A percentile compares a stretch with the other conserved stretches of the same genome.
Evolutionary conservation across 2,888 invertebrate species (phyloP).

Genomic region (Drosophila emarginata): DNA sequence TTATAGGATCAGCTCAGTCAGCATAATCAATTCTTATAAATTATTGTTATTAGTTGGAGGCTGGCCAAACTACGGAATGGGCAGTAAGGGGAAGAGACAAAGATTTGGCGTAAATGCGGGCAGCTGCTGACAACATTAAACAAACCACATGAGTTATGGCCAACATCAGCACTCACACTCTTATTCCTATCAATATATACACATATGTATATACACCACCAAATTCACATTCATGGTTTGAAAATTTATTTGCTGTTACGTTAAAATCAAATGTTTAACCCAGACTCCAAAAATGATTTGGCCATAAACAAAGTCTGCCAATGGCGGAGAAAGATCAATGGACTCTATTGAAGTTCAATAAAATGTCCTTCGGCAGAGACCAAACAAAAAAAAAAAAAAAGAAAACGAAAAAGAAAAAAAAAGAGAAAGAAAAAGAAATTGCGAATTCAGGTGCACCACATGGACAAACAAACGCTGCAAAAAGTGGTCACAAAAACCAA

Average conservation of each 20-base stretch:
- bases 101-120: constrained; percentile 31
- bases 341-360: constrained; percentile 70
- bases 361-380: constrained; percentile 45
- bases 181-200: background rate
- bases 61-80: constrained; percentile 28
- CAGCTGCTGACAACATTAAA: constrained; percentile 71
- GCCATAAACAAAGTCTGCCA: constrained; percentile 66
- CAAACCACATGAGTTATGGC: constrained; percentile 67
- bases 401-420: no score
- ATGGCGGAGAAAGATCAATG: constrained; percentile 60
- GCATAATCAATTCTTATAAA: constrained; percentile 76
- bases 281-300: constrained; percentile 15
- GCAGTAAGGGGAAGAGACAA: constrained; percentile 8
- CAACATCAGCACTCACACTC: constrained; percentile 46
- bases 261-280: constrained; percentile 46
- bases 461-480: background rate
- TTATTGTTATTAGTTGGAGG: constrained; percentile 71
- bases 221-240: constrained; percentile 5
- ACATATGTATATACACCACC: constrained; percentile 8
- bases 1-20: constrained; percentile 58
- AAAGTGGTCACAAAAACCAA: constrained; percentile 23
- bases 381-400: no score
- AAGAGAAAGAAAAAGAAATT: constrained; percentile 36
- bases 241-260: constrained; percentile 39
- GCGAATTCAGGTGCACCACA: constrained; percentile 44